phyloP scores from a whole-genome alignment of 1,140 invertebrate species.

The Eciton burchellii region DNA sequence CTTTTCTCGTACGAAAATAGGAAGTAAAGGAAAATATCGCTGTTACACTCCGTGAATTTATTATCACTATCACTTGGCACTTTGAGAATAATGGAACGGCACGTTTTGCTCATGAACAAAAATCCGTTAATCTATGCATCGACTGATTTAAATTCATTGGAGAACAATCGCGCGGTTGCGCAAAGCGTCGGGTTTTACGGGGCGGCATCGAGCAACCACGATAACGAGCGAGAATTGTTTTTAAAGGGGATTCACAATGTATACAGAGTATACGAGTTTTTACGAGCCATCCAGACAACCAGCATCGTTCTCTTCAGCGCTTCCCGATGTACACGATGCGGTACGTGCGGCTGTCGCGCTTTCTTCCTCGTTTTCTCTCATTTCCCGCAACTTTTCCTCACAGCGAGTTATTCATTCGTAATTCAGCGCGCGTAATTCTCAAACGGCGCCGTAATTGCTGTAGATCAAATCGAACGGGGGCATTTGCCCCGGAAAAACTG shows the following conservation, averaged over 20 bases:
- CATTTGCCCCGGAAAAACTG: neutral
- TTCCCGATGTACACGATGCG: neutral
- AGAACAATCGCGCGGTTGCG: neutral
- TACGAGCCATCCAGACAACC: constrained; percentile 6
- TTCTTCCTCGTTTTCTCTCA: neutral
- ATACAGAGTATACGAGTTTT: neutral
- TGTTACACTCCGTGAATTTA: neutral
- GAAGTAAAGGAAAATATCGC: neutral
- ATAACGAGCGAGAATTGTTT: constrained; percentile 48
- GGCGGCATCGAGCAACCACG: neutral
- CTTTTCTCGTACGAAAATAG: neutral
- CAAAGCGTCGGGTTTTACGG: neutral
- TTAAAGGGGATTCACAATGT: constrained; percentile 29
- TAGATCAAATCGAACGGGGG: neutral
- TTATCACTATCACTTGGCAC: neutral
- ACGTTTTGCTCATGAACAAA: neutral
- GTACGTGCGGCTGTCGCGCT: neutral
- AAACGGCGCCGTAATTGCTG: neutral
- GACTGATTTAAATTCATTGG: neutral
- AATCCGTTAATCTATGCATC: constrained; percentile 11
- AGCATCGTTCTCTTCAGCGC: neutral
- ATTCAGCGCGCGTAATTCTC: constrained; percentile 30
- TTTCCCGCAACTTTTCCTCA: neutral
- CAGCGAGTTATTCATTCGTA: constrained; percentile 7
- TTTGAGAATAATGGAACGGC: constrained; percentile 1